These are phyloP conservation scores for Cherax destructor DNA, from an alignment of 1,140 invertebrate species.

Conservation along the genomic window DNA sequence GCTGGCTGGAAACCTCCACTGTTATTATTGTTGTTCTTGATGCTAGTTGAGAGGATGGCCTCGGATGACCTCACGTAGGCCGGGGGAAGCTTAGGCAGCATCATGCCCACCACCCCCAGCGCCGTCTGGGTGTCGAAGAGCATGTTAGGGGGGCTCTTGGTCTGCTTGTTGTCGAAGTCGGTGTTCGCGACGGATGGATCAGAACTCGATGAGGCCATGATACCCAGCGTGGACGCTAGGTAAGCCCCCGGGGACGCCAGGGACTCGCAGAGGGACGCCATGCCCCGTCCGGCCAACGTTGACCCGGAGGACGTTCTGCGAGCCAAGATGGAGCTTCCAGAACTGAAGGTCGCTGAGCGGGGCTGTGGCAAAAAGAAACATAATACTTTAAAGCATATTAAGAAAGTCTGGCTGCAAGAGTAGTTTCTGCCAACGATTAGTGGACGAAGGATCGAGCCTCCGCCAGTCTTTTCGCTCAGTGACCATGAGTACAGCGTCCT, in stretches of 20 bases:
- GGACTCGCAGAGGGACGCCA: conserved; percentile 46
- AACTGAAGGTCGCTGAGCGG: conserved; percentile 53
- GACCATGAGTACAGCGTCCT: no score
- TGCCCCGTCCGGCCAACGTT: conserved; percentile 12
- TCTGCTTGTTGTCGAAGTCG: background rate
- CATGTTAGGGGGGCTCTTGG: background rate
- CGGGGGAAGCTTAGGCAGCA: background rate
- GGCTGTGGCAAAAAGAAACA: conserved; percentile 14
- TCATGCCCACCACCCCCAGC: conserved; percentile 32
- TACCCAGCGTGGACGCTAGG: conserved; percentile 51
- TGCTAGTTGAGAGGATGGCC: background rate
- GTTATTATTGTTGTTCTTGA: conserved; percentile 38
- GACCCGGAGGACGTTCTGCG: conserved; percentile 45
- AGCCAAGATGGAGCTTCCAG: background rate
- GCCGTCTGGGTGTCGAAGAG: conserved; percentile 27
- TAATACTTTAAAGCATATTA: no score
- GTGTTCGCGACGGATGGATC: conserved; percentile 53
- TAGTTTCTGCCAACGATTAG: no score
- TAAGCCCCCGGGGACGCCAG: conserved; percentile 53
- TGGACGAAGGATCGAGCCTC: no score
- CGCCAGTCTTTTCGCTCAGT: no score
- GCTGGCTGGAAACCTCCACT: background rate
- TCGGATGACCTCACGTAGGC: background rate
- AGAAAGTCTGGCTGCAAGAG: no score
- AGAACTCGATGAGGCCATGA: conserved; percentile 42